phyloP scores from a whole-genome alignment of 1,140 invertebrate species.

The Heliconius hermathena region DNA sequence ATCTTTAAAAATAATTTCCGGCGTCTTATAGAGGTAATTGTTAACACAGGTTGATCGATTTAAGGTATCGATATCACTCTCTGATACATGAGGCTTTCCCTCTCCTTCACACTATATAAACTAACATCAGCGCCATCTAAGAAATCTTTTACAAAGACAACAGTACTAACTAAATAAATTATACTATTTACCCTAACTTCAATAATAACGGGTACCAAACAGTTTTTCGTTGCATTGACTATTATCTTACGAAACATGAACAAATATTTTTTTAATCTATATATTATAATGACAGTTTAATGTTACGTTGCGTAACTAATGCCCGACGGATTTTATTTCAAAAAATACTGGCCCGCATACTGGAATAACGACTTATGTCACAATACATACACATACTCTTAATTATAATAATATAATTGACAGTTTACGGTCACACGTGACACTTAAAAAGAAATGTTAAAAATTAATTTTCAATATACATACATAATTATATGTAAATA shows the following conservation, averaged over 20 bases:
- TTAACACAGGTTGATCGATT: too few relatives aligned
- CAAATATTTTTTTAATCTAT: conserved; percentile 32
- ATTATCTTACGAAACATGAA: conserved; percentile 39
- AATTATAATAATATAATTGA: conserved; percentile 46
- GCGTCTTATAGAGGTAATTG: too few relatives aligned
- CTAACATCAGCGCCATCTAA: conserved; percentile 26
- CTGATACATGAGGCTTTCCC: neutral
- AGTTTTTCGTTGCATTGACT: conserved; percentile 59
- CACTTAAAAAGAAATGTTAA: conserved; percentile 27
- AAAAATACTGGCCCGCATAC: conserved; percentile 50
- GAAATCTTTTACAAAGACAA: conserved; percentile 46
- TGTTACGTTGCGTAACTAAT: conserved; percentile 37
- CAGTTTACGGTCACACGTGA: conserved; percentile 32
- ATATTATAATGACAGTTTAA: conserved; percentile 25
- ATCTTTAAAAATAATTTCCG: too few relatives aligned
- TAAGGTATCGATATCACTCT: neutral
- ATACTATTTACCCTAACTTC: conserved; percentile 48
- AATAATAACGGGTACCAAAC: conserved; percentile 35
- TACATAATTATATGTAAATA: conserved; percentile 12
- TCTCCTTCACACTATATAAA: conserved; percentile 2
- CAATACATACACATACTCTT: conserved; percentile 34
- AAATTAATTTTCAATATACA: conserved; percentile 10
- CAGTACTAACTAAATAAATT: conserved; percentile 60
- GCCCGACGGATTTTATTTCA: conserved; percentile 33
- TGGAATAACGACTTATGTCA: conserved; percentile 35